Percentiles rank a stretch among this genome's conserved stretches.
Conservation (phyloP, 2,113 vertebrate species). For the Pomatorhinus ruficollis region DNA sequence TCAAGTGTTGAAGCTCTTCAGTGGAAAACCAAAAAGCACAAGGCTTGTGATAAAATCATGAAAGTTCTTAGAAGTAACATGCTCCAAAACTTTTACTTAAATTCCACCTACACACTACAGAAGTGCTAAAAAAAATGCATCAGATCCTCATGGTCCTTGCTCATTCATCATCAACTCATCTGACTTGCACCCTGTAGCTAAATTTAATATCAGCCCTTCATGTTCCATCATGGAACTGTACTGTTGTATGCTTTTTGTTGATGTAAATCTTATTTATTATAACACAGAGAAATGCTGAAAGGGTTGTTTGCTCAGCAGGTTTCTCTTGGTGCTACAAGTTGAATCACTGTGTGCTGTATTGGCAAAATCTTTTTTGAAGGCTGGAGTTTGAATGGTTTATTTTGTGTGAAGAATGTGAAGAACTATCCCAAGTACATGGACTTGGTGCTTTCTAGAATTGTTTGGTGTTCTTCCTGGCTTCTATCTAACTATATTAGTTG, state of each 20-base stretch:
- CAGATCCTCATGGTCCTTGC: neutral
- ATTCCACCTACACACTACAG: neutral
- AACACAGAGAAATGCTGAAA: neutral
- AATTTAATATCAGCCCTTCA: neutral
- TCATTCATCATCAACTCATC: constrained; percentile 46
- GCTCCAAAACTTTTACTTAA: constrained; percentile 15
- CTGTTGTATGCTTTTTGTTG: neutral
- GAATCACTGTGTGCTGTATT: neutral
- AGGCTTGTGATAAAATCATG: neutral
- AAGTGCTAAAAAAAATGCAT: constrained; percentile 3
- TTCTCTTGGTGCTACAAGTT: neutral
- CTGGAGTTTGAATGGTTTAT: neutral
- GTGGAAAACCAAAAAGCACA: neutral
- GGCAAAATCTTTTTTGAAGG: neutral
- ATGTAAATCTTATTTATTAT: neutral
- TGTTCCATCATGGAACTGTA: neutral
- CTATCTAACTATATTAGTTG: neutral
- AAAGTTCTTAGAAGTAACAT: neutral
- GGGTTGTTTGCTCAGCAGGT: neutral
- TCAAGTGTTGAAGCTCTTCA: neutral
- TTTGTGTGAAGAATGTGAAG: neutral
- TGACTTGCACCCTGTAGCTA: constrained; percentile 24
- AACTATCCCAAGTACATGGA: neutral
- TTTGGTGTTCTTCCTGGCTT: neutral
- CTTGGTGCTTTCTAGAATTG: neutral